Evolutionary conservation across 2,888 invertebrate species (phyloP).

Genomic region (Ellobium chinense): DNA sequence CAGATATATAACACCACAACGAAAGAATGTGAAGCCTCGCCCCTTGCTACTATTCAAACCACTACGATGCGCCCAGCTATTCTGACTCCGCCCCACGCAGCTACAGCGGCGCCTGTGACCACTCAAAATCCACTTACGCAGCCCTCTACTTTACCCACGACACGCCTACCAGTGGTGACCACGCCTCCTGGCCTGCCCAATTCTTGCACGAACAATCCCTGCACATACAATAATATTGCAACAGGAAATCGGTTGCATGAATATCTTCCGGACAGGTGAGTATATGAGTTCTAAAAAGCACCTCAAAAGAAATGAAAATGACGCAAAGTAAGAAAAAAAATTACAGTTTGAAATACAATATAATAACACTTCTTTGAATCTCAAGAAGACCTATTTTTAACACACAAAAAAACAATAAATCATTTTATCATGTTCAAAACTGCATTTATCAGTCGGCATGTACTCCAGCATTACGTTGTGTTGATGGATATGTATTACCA

Average conservation of each 20-base stretch:
- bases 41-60: neutral
- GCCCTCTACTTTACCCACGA: neutral
- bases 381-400: too few species aligned
- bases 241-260: neutral
- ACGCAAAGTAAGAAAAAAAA: too few species aligned
- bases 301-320: too few species aligned
- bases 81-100: neutral
- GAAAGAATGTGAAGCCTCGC: constrained; percentile 34
- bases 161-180: neutral
- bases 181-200: neutral
- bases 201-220: neutral
- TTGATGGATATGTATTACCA: too few species aligned
- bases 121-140: neutral
- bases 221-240: constrained; percentile 5
- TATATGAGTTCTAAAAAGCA: too few species aligned
- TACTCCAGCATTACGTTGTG: too few species aligned
- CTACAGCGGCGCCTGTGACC: neutral
- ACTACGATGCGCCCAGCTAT: neutral
- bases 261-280: neutral
- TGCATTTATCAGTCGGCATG: too few species aligned
- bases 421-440: too few species aligned
- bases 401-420: too few species aligned
- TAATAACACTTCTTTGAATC: too few species aligned
- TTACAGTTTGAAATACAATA: too few species aligned
- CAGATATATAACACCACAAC: constrained; percentile 31